Evolutionary conservation across 2,888 invertebrate genomes (phyloP), one percentile per base, ranked within the genome.

Genomic region (Rhagonycha fulva): DNA sequence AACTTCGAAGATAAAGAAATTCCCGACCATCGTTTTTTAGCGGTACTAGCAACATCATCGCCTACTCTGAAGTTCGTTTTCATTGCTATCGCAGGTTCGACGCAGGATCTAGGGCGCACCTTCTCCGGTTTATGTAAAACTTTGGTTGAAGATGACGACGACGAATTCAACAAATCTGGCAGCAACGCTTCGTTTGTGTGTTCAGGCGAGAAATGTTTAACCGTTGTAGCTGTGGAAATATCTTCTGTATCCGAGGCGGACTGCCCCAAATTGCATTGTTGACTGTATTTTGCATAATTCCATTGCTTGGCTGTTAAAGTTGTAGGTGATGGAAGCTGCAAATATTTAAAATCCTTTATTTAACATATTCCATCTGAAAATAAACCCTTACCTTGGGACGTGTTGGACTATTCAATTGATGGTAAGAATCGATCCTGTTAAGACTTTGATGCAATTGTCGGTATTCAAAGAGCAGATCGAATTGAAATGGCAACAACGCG

Each of bases 401-500:
- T 19, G 84, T 85, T 7, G 88, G 88, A 83, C 88, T 88, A 14
- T 83, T 71, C 12, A 84, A 85, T 77, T 87, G 86, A 77, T 87
- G 86, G 78, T 85, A 88, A 4, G 87, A 86, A 79, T 87, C 93
- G 87, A 93, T 92, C 82, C 91, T 90, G 85, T 93, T 93, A 85
- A 95, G 92, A 86, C 94, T 94, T 84, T 93, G 90, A 84, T 94
- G 94, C 60, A 95, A 88, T 85, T 93, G 93, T 68, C 94, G 90
- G 87, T 93, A 93, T 86, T 95, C 95, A 85, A 94, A 94, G 85
- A 95, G 90, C 78, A 95, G 90, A 86, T 96, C 96, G 80, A 96
- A 89, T 81, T 94, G 93, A 89, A 96, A 96, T 12, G 95, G 95
- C 74, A 95, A 89, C 74, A 94, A 91, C 60, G 94, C 92, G 70